Base-by-base conservation (phyloP, 1,140 invertebrate genomes). In the Ericerus pela region DNA sequence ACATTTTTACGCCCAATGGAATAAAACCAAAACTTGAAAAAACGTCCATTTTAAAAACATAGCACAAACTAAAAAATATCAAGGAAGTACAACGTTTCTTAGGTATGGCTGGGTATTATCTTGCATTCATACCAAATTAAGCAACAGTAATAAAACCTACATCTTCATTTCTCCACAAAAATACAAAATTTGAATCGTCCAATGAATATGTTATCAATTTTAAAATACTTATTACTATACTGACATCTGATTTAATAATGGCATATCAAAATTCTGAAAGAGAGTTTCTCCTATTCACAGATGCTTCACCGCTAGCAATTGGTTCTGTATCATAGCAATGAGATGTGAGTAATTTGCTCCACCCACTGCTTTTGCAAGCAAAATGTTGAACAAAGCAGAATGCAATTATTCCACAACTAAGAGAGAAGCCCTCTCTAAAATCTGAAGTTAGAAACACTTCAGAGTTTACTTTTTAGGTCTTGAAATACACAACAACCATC, bases 231-330 rank as follows among this genome's bases (percentile, higher is more conserved):
- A 71, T 69, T 66, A 56, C 64, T 28, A 59, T 62, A 20, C 57
- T 74, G 30, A 66, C 61, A 6, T 67, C 66, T 24, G 61, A 69
- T 26, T 58, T 58, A 2, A 60, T 66, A 8, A 37, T 68, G 18
- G 60, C 63, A 61, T 68, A 67, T 36, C 68, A 66, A 0, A 65
- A 70, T 57, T 68, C 68, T 28, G 20, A 4, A 10, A 64, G 67
- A 63, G 47, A 31, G 57, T 68, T 70, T 68, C 77, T 75, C 72
- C 76, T 76, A 30, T 76, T 70, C 60, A 78, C 77, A 28, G 75
- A 76, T 14, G 73, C 57, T 1, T 51, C 29, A 12, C 31, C 56
- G 28, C 18, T 26, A 22, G 64, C 63, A 2, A 59, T 68, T 51
- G 66, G 64, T 1, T 63, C 63, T 0, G 53, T 68, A 8, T 38